These are phyloP conservation scores for Nothura maculosa DNA, from an alignment of 2,797 vertebrate genomes.

Conservation along the genomic window DNA sequence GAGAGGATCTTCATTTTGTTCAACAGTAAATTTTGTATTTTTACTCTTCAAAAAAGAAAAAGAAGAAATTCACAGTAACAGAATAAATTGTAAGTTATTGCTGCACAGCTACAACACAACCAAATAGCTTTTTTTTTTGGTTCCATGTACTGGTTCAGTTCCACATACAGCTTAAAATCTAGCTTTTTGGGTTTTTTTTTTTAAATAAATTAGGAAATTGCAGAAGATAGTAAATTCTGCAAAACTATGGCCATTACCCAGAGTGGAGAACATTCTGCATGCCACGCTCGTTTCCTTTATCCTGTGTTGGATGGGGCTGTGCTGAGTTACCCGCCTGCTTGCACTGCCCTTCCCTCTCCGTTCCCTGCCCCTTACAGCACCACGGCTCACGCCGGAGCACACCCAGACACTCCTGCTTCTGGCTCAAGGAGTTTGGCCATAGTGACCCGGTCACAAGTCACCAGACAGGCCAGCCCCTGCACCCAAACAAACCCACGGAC, in stretches of 20 bases:
- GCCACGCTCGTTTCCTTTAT: not conserved
- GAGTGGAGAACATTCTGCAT: not conserved
- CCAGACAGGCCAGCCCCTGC: not conserved
- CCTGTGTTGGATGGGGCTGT: not conserved
- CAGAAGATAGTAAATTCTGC: not conserved
- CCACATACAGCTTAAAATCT: not conserved
- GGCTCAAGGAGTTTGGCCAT: not conserved
- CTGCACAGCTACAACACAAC: not conserved
- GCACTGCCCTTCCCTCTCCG: not conserved
- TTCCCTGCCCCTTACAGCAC: not conserved
- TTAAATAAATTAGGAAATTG: not conserved
- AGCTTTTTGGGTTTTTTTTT: not conserved
- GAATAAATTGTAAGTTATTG: not conserved
- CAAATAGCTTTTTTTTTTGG: not conserved
- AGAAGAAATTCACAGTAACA: not conserved
- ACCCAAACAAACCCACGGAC: not conserved
- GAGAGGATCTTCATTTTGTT: not conserved
- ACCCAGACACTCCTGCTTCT: not conserved
- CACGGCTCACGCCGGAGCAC: rapidly evolving
- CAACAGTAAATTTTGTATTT: not conserved
- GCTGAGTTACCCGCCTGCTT: rapidly evolving
- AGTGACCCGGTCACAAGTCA: not conserved
- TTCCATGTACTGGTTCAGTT: not conserved
- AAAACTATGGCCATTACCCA: not conserved
- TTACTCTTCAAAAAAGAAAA: not conserved